Percentiles rank a stretch among this genome's conserved stretches.
Conservation (phyloP, 2,888 invertebrate genomes). For the Philereme transversata region DNA sequence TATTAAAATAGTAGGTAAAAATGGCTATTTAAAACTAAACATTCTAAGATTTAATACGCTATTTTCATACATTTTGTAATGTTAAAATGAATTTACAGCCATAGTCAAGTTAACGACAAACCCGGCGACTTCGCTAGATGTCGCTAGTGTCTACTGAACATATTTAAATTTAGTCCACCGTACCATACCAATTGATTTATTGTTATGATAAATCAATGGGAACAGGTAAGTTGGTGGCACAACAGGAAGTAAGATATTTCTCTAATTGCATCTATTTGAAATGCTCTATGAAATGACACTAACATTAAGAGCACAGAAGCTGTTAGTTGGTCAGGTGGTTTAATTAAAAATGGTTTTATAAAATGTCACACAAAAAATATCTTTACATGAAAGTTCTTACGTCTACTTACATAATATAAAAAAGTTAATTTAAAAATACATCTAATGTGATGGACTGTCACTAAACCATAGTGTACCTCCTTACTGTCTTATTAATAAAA, state of each 20-base stretch:
- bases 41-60: background rate
- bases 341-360: background rate
- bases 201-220: too few relatives aligned
- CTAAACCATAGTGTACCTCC: conserved; percentile 51
- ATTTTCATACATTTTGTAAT: background rate
- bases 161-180: too few relatives aligned
- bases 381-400: conserved; percentile 32
- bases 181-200: too few relatives aligned
- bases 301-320: too few relatives aligned
- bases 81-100: background rate
- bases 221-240: too few relatives aligned
- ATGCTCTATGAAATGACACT: too few relatives aligned
- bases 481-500: conserved; percentile 42
- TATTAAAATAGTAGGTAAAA: background rate
- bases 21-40: background rate
- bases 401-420: conserved; percentile 43
- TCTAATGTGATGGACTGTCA: conserved; percentile 65
- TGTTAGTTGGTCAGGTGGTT: background rate
- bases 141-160: too few relatives aligned
- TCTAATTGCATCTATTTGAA: too few relatives aligned
- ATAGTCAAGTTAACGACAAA: background rate
- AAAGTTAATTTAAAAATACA: conserved; percentile 51
- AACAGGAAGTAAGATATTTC: too few relatives aligned
- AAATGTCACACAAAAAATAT: conserved; percentile 18
- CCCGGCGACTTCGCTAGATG: too few relatives aligned